A percentile compares a stretch with the other conserved stretches of the same genome.
These are phyloP conservation scores for Plumapathes pennacea DNA, from an alignment of 92 coral and sea anemone species.

Conservation along the genomic window DNA sequence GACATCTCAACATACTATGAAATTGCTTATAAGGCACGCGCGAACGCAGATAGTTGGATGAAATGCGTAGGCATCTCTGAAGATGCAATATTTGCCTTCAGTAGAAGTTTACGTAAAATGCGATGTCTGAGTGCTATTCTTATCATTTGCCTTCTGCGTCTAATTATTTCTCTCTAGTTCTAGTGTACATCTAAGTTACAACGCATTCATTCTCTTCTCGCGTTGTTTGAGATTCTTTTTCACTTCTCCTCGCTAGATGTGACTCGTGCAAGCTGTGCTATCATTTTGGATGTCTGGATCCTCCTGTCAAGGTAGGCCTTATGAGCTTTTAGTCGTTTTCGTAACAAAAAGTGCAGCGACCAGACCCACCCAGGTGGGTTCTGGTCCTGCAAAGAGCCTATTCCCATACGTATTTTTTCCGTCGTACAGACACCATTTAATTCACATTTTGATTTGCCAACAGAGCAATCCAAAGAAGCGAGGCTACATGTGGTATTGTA, in stretches of 20 bases:
- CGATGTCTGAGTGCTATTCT: neutral
- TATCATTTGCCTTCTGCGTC: neutral
- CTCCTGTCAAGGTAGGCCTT: constrained; percentile 77
- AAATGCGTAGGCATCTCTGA: neutral
- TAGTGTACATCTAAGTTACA: too few species aligned
- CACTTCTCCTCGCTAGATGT: constrained; percentile 54
- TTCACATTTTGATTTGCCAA: neutral
- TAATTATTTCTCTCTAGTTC: too few species aligned
- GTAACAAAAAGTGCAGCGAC: neutral
- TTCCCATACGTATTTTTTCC: too few species aligned
- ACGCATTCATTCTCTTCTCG: too few species aligned
- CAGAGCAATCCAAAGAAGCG: constrained; percentile 94
- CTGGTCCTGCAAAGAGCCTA: too few species aligned
- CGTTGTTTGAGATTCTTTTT: too few species aligned
- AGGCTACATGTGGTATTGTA: constrained; percentile 97
- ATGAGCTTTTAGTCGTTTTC: neutral
- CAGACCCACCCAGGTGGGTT: too few species aligned
- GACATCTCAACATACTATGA: too few species aligned
- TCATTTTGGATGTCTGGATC: constrained; percentile 92
- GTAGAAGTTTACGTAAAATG: neutral
- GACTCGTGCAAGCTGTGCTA: constrained; percentile 87
- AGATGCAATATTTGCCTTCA: neutral
- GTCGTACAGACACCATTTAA: neutral
- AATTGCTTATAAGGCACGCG: neutral
- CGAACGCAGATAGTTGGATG: neutral